Base-by-base conservation (phyloP, 2,797 vertebrate genomes). In the Sebastes itinus region DNA sequence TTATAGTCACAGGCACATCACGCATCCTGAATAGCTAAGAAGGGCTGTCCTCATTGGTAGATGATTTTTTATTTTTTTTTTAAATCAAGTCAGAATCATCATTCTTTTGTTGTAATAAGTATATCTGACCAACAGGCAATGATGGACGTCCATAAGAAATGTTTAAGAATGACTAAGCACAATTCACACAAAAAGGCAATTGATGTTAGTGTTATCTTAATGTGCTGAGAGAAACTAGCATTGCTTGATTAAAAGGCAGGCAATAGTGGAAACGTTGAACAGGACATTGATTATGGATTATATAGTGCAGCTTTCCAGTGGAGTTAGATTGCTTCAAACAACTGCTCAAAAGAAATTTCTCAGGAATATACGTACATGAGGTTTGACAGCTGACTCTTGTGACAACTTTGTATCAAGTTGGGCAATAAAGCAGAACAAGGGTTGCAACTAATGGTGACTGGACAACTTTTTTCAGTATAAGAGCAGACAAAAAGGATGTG, bases 1-100 rank as follows among this genome's bases (percentile, higher is more conserved):
- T 94, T 79, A 95, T 68, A 89, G 93, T 86, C 89, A 95, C 87
- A 93, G 92, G 88, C 80, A 92, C 90, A 94, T 92, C 78, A 92
- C 86, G 93, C 83, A 92, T 85, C 72, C 69, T 86, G 72, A 81
- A 88, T 32, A 80, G 67, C 88, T 82, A 78, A 77, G 73, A 85
- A 77, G 55, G 79, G 85, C 81, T 67, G 92, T 85, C 81, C 82
- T 83, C 52, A 52, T 66, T 58, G 46, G 59, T 56, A 56, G 18
- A 71, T 14, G 25, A 46, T 59, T 56, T 55, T 20, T 49, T 56
- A 49, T 32, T 55, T 61, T 38, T 9, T 11, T 52, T n/a, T n/a
- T 10, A 52, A 46, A 66, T 35, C 0, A 2, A 77, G 72, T 77
- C 27, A 68, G 58, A 79, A 77, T 89, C 56, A 79, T 79, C 14